Evolutionary conservation across 2,797 vertebrate genomes (phyloP).

Genomic region (Molossus molossus): DNA sequence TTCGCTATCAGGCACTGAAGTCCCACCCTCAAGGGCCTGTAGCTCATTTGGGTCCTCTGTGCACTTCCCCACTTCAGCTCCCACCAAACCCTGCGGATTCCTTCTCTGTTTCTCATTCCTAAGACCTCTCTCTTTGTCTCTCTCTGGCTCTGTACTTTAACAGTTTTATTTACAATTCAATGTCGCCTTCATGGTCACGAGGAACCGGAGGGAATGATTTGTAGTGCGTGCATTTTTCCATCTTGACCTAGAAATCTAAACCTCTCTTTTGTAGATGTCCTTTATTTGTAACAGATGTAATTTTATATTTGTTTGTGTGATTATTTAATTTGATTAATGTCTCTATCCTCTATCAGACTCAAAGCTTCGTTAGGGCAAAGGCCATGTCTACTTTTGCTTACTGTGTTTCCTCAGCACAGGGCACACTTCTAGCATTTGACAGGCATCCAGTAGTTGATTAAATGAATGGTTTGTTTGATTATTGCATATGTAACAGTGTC

Average conservation of each 20-base stretch:
- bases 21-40: background rate
- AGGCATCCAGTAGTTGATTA: background rate
- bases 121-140: background rate
- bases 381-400: background rate
- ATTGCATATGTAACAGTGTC: background rate
- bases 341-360: background rate
- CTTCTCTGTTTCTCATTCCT: slow-evolving; percentile 2
- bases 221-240: background rate
- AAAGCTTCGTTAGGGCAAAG: background rate
- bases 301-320: slow-evolving; percentile 28
- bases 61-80: background rate
- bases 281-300: background rate
- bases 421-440: slow-evolving; percentile 12
- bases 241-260: slow-evolving; percentile 36
- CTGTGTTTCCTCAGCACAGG: background rate
- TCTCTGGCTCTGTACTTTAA: background rate
- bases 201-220: background rate
- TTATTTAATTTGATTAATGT: slow-evolving; percentile 27
- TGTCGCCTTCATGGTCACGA: background rate
- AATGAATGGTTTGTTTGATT: slow-evolving; percentile 39
- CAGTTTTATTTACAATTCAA: background rate
- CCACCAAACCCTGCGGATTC: background rate
- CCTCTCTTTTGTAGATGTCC: background rate
- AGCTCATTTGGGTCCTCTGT: background rate
- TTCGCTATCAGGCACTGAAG: background rate